Evolutionary conservation across 1,140 invertebrate genomes (phyloP), one percentile per base, ranked within the genome.

Genomic region (Heliconius nattereri): DNA sequence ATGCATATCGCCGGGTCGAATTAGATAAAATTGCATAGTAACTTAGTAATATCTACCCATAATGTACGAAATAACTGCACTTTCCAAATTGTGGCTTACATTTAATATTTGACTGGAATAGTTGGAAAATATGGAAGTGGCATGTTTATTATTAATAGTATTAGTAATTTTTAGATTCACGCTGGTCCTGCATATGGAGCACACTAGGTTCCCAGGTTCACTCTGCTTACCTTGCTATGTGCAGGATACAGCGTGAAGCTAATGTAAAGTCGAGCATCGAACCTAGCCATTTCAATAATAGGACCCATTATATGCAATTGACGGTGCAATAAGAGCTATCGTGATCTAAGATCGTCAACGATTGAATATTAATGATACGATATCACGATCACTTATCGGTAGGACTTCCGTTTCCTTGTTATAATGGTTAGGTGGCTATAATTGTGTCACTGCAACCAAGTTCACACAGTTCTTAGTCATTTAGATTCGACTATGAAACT

Each of bases 21-120:
- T 66, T 66, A 66, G 60, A 66, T 66, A 29, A 66, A 66, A 66
- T 66, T 66, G 60, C 54, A 60, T 60, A 60, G 54, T 23, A 23
- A 60, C 54, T 52, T 52, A 20, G 54, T 23, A n/a, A 60, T 60
- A 60, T 45, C 40, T 16, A 45, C 40, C 3, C 3, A 8, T 60
- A 23, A 60, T 60, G 23, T 26, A 3, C 3, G n/a, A 60, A 60
- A 60, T 60, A 23, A 9, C n/a, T 66, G 60, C 26, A 66, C 23
- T 66, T 66, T 66, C 9, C 0, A 16, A 66, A 66, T 66, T 29
- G 23, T 26, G 26, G 11, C 11, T 66, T 26, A 66, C 6, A 20
- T 57, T 66, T 8, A 57, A 57, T 57, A n/a, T 57, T 57, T 57
- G 54, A n/a, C 23, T 57, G 54, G 54, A 57, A 57, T 23, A 23